Base-by-base conservation (phyloP, 2,888 invertebrate species). In the Callimorpha dominula region DNA sequence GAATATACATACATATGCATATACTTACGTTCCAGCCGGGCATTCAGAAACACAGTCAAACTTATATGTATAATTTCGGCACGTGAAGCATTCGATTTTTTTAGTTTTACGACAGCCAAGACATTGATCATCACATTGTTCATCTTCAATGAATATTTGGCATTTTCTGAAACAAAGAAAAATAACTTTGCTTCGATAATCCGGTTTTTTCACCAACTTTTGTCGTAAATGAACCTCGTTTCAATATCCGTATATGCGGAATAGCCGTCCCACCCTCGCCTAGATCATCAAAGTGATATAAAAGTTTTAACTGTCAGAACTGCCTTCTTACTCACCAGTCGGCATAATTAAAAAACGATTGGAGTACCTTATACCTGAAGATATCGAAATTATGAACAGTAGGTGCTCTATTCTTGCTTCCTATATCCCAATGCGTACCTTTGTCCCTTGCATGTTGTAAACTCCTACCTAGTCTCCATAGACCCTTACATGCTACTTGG, bases 81-180 rank as follows among this genome's bases (percentile, higher is more conserved):
- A 99, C 0, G 97, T 96, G 60, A 96, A 94, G 88, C 99, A 99
- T 40, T 92, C 87, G 20, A 90, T 84, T 0, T 93, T 89, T 64
- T 96, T 89, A 6, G 93, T 88, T 65, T 96, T 91, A 81, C 99
- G 98, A 50, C 98, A 98, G 2, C 98, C 98, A 9, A 98, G 90
- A 88, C 99, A 99, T 87, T 98, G 96, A 2, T 94, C 88, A 88
- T 98, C 97, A 87, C 99, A 99, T 67, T 85, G 80, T 40, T 91
- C 92, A 0, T 93, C 95, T 46, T 91, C 91, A 0, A 90, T 87
- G 66, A 89, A 94, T 67, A 92, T 88, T 83, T 97, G 97, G 75
- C 97, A 97, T 82, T 90, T 92, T 79, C 96, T 96, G 49, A 64
- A 60, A 81, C 14, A 75, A 76, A 64, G 8, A 14, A 40, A 7